These are phyloP conservation scores for Strongylocentrotus purpuratus DNA, from an alignment of 35 echinoderm and acorn worm species.

Conservation along the genomic window DNA sequence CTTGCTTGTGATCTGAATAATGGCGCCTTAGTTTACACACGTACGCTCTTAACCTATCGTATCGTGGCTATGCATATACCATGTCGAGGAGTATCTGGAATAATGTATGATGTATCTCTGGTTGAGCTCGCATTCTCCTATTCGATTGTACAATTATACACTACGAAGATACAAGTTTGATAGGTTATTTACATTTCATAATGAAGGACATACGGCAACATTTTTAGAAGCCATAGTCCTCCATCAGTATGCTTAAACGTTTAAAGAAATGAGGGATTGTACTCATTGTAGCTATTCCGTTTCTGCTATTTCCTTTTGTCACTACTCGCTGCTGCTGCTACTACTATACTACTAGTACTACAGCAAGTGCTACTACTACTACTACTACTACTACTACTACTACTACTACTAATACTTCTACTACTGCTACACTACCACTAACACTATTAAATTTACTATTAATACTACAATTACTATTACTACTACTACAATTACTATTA, in stretches of 20 bases:
- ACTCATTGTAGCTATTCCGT: too few species aligned
- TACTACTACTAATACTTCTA: not conserved
- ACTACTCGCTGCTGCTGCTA: too few species aligned
- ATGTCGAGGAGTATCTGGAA: not conserved
- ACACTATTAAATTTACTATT: not conserved
- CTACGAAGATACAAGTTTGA: too few species aligned
- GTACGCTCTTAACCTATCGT: not conserved
- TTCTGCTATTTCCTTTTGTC: too few species aligned
- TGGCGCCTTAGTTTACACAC: not conserved
- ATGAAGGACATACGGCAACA: too few species aligned
- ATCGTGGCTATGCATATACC: not conserved
- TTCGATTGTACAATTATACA: too few species aligned
- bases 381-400: not conserved
- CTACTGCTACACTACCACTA: not conserved
- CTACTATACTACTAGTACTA: not conserved
- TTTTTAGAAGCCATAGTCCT: not conserved
- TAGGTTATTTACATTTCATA: too few species aligned
- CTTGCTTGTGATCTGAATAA: not conserved
- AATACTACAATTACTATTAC: not conserved
- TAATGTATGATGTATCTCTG: not conserved
- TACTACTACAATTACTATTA: not conserved
- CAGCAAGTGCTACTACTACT: not conserved
- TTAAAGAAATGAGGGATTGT: too few species aligned
- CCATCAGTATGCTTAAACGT: not conserved
- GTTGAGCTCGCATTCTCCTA: not conserved